Percentiles rank a stretch among this genome's conserved stretches.
Conservation (phyloP, 2,113 vertebrate species). For the Brachyistius frenatus region DNA sequence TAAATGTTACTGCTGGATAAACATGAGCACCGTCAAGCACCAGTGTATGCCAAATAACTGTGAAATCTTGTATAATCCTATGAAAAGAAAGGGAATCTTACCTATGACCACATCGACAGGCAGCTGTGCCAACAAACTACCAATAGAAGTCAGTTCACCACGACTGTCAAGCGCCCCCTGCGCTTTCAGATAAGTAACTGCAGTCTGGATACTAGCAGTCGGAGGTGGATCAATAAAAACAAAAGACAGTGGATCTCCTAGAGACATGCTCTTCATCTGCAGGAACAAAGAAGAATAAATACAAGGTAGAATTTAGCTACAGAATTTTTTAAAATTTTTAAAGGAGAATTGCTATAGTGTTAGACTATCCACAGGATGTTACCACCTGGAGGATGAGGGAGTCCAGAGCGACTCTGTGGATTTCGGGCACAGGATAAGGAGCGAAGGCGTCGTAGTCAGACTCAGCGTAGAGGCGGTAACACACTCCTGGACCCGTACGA, state of each 20-base stretch:
- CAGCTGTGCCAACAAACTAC: slow-evolving; percentile 89
- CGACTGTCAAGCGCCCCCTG: slow-evolving; percentile 89
- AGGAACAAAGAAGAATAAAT: not conserved
- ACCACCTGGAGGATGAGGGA: slow-evolving; percentile 90
- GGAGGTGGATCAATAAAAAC: slow-evolving; percentile 93
- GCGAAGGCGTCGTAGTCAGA: slow-evolving; percentile 91
- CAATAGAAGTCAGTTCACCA: slow-evolving; percentile 88
- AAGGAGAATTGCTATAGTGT: rapidly evolving
- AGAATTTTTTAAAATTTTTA: not conserved
- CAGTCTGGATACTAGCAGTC: slow-evolving; percentile 89
- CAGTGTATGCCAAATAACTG: not conserved
- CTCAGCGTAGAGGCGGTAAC: slow-evolving; percentile 92
- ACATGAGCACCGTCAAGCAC: not conserved
- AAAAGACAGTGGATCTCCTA: slow-evolving; percentile 92
- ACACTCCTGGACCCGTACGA: slow-evolving; percentile 91
- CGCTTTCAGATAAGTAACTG: slow-evolving; percentile 88
- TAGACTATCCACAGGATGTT: not conserved
- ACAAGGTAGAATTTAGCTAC: not conserved
- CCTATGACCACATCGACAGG: slow-evolving; percentile 95
- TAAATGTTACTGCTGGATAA: not conserved
- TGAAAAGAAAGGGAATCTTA: slow-evolving; percentile 66
- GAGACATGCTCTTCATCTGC: slow-evolving; percentile 94
- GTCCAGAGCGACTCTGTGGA: slow-evolving; percentile 91
- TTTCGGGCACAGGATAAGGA: slow-evolving; percentile 92
- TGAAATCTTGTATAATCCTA: not conserved